Percentiles rank a stretch among this genome's conserved stretches.
These are phyloP conservation scores for Dasyurus viverrinus DNA, from an alignment of 2,113 vertebrate genomes.

Conservation along the genomic window DNA sequence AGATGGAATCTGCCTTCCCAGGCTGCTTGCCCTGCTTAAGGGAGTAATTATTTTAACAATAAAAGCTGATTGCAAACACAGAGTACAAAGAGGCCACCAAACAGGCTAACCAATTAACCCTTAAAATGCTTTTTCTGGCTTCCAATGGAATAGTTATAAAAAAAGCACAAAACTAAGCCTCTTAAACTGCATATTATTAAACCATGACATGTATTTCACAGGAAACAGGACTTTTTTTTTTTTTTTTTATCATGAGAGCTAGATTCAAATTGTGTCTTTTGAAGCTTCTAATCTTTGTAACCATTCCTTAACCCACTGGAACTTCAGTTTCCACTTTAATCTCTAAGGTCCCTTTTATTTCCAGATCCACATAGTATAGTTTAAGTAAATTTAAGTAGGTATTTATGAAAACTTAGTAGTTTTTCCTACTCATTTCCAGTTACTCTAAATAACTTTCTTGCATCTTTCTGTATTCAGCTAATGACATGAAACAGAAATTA, in stretches of 20 bases:
- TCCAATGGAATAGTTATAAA: neutral
- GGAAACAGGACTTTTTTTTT: neutral
- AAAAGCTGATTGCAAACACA: constrained; percentile 18
- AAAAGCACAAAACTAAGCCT: neutral
- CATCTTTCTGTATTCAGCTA: neutral
- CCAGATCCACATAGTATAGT: neutral
- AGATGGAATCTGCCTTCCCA: neutral
- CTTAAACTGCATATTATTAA: neutral
- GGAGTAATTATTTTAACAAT: constrained; percentile 37
- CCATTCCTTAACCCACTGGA: neutral
- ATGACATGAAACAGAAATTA: neutral
- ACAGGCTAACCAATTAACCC: neutral
- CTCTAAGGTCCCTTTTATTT: neutral
- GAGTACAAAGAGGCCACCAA: neutral
- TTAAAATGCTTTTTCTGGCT: constrained; percentile 16
- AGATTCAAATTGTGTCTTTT: neutral
- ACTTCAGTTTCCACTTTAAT: neutral
- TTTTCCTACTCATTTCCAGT: neutral
- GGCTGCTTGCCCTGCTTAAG: constrained; percentile 26
- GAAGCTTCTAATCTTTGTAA: neutral
- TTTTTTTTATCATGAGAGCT: neutral
- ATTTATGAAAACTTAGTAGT: no score
- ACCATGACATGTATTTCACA: neutral
- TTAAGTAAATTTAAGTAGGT: neutral
- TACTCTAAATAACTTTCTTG: neutral